Evolutionary conservation across 35 echinoderm and acorn worm species (phyloP), one percentile per base, ranked within the genome.

Genomic region (Hemicentrotus pulcherrimus): DNA sequence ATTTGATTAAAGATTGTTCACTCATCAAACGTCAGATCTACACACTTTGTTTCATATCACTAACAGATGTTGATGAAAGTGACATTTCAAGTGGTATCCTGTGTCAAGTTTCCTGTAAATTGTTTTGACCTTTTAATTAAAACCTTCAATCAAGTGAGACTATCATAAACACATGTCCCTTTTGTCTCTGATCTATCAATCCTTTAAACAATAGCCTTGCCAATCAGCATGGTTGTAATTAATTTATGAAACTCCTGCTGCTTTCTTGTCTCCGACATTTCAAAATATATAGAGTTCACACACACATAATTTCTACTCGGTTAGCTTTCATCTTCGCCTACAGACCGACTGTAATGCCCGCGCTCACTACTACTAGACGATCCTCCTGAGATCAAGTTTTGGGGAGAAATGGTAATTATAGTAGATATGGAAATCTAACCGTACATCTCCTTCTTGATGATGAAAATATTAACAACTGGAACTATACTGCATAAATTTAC

Each of bases 81-180:
- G 24, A 5, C 16, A 71, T 24, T 71, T 19, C 22, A 22, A 78
- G 28, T 1, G 6, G 0, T 18, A 7, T 78, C 6, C 28, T 28
- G 65, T n/a, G n/a, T 78, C 65, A 78, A n/a, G 4, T 28, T 78
- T 78, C 65, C 19, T 55, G 10, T 14, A 55, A 55, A 10, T 13
- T 52, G 50, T 55, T 55, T 11, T 28, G 22, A 28, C 28, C 65
- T n/a, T 7, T 78, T 78, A 78, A 78, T 28, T 24, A 78, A 78
- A 78, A 22, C 65, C 65, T 78, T 78, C 65, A 19, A 24, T 70
- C 65, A 78, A 59, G 52, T 78, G 24, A 78, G 22, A 8, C 24
- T n/a, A n/a, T 78, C 65, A 78, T 78, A 78, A 78, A n/a, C 65
- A 78, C 65, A 78, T 78, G 65, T 78, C 65, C 28, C 24, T 78